Evolutionary conservation across 2,113 vertebrate species (phyloP).

Genomic region (Piprites chloris): DNA sequence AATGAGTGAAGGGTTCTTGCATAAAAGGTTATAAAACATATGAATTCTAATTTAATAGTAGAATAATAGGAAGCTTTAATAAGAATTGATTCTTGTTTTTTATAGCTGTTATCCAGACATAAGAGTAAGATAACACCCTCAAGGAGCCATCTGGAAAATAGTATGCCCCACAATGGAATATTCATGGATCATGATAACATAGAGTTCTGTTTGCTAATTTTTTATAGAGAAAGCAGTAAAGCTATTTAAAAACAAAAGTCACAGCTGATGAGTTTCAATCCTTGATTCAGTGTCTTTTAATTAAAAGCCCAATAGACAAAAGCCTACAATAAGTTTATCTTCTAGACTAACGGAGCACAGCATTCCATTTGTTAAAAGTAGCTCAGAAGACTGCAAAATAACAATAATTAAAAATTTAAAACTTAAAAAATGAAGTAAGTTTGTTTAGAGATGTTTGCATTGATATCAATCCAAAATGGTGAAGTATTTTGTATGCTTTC

Average conservation of each 20-base stretch:
- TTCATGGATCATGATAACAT: conserved; percentile 14
- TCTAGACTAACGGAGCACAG: conserved; percentile 38
- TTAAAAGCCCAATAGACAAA: conserved; percentile 58
- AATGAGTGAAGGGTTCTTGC: not conserved
- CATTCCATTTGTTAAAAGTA: conserved; percentile 37
- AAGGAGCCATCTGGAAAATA: not conserved
- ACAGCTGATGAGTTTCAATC: conserved; percentile 31
- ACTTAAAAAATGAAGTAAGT: not conserved
- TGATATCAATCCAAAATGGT: not conserved
- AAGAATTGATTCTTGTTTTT: not conserved
- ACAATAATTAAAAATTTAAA: not conserved
- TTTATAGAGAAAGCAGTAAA: conserved; percentile 9
- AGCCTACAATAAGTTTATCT: conserved; percentile 46
- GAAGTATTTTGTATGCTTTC: not conserved
- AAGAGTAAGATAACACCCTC: not conserved
- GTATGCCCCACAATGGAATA: not conserved
- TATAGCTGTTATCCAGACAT: not conserved
- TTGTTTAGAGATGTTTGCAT: not conserved
- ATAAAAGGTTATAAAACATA: not conserved
- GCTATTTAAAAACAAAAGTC: conserved; percentile 34
- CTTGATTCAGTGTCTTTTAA: conserved; percentile 53
- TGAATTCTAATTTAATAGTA: not conserved
- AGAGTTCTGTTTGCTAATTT: not conserved
- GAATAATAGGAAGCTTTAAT: not conserved
- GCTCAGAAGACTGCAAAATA: not conserved